A percentile compares a stretch with the other conserved stretches of the same genome.
phyloP scores from a whole-genome alignment of 1,140 invertebrate genomes.

The honey bee (Apis mellifera) region DNA sequence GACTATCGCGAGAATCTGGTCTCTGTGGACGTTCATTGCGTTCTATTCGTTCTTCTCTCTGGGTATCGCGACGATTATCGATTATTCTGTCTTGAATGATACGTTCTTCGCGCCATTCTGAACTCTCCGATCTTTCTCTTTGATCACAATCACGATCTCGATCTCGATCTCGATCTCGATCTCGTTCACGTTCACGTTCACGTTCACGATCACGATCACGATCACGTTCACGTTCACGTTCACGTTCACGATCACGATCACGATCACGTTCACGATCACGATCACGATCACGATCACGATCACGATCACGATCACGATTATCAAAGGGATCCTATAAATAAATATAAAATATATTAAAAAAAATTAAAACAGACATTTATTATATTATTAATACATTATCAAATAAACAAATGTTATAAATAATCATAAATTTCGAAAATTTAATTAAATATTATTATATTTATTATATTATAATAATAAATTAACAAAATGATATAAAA shows the following conservation, averaged over 20 bases:
- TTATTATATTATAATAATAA: neutral
- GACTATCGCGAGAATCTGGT: constrained; percentile 83
- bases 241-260: constrained; percentile 70
- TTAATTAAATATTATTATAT: neutral
- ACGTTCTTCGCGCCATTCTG: constrained; percentile 74
- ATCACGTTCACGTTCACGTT: constrained; percentile 70
- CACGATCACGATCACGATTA: constrained; percentile 73
- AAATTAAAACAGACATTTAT: neutral
- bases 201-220: constrained; percentile 70
- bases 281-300: constrained; percentile 71
- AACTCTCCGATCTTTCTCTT: constrained; percentile 65
- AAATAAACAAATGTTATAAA: neutral
- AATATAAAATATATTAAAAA: constrained; percentile 1
- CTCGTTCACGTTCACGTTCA: constrained; percentile 72
- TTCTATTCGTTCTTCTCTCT: constrained; percentile 72
- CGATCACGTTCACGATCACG: constrained; percentile 70
- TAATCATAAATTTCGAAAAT: neutral
- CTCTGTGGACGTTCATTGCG: constrained; percentile 82
- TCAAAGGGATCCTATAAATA: constrained; percentile 80
- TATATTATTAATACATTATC: neutral
- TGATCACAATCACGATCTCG: constrained; percentile 62
- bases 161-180: constrained; percentile 65
- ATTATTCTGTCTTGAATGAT: constrained; percentile 59
- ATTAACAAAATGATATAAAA: neutral
- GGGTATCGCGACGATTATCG: constrained; percentile 65